phyloP scores from a whole-genome alignment of 2,797 vertebrate species.

The Masticophis lateralis region DNA sequence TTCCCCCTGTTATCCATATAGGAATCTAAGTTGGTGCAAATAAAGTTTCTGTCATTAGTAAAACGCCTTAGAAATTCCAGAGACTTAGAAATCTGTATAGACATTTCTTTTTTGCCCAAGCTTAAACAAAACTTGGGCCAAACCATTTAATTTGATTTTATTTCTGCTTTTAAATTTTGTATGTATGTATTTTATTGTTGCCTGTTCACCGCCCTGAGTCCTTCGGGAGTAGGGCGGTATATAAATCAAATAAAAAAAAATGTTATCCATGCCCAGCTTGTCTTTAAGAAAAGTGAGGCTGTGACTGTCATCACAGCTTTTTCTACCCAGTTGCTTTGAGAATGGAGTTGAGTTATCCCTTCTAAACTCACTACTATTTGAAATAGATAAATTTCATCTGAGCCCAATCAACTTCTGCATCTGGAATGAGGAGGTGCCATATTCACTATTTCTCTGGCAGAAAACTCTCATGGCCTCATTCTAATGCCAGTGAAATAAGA shows the following conservation, averaged over 20 bases:
- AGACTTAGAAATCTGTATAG: not conserved
- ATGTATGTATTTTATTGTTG: too few species aligned
- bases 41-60: not conserved
- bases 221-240: too few species aligned
- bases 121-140: not conserved
- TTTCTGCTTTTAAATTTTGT: too few species aligned
- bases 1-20: not conserved
- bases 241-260: not conserved
- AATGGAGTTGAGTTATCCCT: not conserved
- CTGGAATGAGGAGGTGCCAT: not conserved
- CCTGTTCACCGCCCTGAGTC: too few species aligned
- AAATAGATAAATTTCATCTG: not conserved
- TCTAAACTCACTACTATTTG: not conserved
- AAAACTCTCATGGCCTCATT: not conserved
- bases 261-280: not conserved
- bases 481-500: not conserved
- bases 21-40: not conserved
- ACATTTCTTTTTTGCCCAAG: not conserved
- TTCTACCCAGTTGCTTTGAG: not conserved
- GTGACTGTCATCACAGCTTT: not conserved
- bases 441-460: not conserved
- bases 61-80: not conserved
- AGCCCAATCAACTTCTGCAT: not conserved
- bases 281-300: not conserved
- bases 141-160: too few species aligned